A percentile compares a stretch with the other conserved stretches of the same genome.
These are phyloP conservation scores for Poecilus cupreus DNA, from an alignment of 2,888 invertebrate species.

Conservation along the genomic window DNA sequence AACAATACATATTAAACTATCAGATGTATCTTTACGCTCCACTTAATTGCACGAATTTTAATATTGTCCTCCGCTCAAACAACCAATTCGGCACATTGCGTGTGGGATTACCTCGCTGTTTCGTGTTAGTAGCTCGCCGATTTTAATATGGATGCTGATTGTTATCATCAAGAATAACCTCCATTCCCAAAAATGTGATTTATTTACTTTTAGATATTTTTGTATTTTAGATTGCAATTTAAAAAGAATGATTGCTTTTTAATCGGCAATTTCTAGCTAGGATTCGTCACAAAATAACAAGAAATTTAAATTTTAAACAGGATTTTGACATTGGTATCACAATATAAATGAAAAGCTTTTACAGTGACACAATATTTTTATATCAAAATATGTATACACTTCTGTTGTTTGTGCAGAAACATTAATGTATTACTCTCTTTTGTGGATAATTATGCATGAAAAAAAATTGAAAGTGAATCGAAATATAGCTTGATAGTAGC, in stretches of 20 bases:
- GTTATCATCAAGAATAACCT: background rate
- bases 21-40: slow-evolving; percentile 57
- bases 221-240: background rate
- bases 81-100: slow-evolving; percentile 29
- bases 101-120: background rate
- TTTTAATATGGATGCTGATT: slow-evolving; percentile 6
- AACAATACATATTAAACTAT: slow-evolving; percentile 48
- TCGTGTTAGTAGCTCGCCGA: background rate
- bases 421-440: too few species aligned
- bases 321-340: too few species aligned
- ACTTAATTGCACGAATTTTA: slow-evolving; percentile 53
- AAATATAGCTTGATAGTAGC: too few species aligned
- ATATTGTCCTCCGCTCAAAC: background rate
- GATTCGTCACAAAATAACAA: too few species aligned
- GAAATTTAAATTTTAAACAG: too few species aligned
- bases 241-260: background rate
- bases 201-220: slow-evolving; percentile 11
- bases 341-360: too few species aligned
- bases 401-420: too few species aligned
- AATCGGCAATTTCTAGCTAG: background rate
- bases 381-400: too few species aligned
- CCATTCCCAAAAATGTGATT: background rate
- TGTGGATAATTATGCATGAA: too few species aligned
- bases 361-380: too few species aligned
- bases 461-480: too few species aligned